phyloP scores from a whole-genome alignment of 1,140 invertebrate genomes.

The Phortica variegata region DNA sequence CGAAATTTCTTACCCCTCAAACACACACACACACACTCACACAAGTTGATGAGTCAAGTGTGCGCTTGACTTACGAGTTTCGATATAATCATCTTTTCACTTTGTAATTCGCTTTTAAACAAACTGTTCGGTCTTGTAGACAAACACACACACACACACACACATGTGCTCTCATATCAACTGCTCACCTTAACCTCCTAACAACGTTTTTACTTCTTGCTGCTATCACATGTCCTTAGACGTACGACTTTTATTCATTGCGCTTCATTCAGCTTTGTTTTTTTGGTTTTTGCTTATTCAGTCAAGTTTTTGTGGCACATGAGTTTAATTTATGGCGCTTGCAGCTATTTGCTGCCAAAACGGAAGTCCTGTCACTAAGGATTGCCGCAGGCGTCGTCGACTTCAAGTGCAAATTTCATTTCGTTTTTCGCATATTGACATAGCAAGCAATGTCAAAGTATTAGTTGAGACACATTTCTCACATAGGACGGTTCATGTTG shows the following conservation, averaged over 20 bases:
- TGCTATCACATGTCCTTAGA: too few relatives aligned
- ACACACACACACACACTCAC: too few relatives aligned
- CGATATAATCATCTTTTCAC: conserved; percentile 19
- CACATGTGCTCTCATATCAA: neutral
- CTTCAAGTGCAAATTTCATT: neutral
- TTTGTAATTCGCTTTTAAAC: conserved; percentile 15
- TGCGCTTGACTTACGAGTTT: too few relatives aligned
- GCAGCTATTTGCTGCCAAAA: conserved; percentile 51
- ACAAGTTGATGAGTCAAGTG: too few relatives aligned
- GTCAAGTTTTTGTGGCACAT: conserved; percentile 43
- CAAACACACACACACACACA: neutral
- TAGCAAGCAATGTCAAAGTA: too few relatives aligned
- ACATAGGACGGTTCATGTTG: too few relatives aligned
- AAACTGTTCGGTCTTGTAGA: neutral
- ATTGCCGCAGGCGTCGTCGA: conserved; percentile 27
- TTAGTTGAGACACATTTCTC: too few relatives aligned
- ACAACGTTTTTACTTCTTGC: too few relatives aligned
- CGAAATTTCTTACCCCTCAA: too few relatives aligned
- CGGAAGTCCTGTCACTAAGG: conserved; percentile 53
- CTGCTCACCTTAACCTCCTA: neutral
- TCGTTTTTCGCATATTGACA: conserved; percentile 7
- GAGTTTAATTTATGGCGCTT: conserved; percentile 48
- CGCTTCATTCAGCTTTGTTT: neutral
- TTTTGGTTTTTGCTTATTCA: too few relatives aligned
- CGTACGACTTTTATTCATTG: neutral